These are phyloP conservation scores for Drosophila mojavensis DNA, from an alignment of 1,140 invertebrate species.

Conservation along the genomic window DNA sequence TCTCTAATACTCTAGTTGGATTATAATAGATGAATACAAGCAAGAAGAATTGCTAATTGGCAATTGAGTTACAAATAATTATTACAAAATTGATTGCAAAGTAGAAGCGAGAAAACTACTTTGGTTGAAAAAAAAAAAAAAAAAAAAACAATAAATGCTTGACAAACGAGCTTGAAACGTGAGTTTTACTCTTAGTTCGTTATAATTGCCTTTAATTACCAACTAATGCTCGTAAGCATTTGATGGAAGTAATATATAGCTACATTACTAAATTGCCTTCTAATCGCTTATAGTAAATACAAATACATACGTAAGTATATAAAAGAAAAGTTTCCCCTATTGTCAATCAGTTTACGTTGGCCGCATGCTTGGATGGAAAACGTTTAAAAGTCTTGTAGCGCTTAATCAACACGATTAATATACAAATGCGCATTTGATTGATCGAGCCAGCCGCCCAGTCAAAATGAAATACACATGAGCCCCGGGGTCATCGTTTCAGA, in stretches of 20 bases:
- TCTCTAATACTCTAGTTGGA: not conserved
- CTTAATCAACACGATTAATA: conserved; percentile 73
- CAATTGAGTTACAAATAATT: no score
- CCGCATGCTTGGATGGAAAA: conserved; percentile 7
- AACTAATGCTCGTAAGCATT: conserved; percentile 8
- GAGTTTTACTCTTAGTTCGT: not conserved
- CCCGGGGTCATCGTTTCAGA: conserved; percentile 7
- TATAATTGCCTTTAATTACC: conserved; percentile 26
- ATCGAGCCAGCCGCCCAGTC: conserved; percentile 35
- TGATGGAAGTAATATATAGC: conserved; percentile 17
- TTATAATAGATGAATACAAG: no score
- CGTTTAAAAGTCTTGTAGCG: conserved; percentile 28
- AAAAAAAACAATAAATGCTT: not conserved
- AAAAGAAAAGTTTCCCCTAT: conserved; percentile 13
- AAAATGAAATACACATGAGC: conserved; percentile 15
- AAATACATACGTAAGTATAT: not conserved
- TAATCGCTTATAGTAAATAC: conserved; percentile 9
- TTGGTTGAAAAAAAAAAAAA: no score
- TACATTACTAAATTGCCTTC: conserved; percentile 4
- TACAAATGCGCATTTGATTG: conserved; percentile 72
- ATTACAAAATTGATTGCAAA: no score
- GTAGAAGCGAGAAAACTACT: no score
- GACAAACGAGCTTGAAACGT: not conserved
- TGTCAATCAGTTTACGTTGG: conserved; percentile 1
- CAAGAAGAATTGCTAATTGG: no score